Evolutionary conservation across 2,797 vertebrate genomes (phyloP), one percentile per base, ranked within the genome.

Genomic region (Gymnopithys bicolor): DNA sequence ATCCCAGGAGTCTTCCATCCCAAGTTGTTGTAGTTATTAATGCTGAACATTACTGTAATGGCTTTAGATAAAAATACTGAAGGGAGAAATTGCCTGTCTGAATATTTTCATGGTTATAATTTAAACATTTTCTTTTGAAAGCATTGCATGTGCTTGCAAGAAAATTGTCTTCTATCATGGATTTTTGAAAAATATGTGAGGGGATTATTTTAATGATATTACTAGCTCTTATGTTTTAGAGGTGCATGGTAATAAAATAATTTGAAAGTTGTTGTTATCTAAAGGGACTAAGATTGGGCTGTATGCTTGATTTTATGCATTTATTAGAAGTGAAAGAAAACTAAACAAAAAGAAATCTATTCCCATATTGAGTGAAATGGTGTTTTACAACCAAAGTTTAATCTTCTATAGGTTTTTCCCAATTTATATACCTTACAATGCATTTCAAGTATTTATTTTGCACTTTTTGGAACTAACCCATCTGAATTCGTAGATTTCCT

Each of bases 401-500:
- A 9, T 45, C 39, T 48, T 74, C 68, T 81, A n/a, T 39, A 27
- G 17, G 3, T 24, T 39, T 30, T 30, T 77, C 30, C 22, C 27
- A 39, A 21, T 58, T 22, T 41, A 8, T 73, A 30, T 52, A 23
- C 43, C 15, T 90, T 66, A n/a, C 11, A 51, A 35, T 79, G 13
- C 21, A 77, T 70, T 46, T 73, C 12, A 82, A 23, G 39, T 45
- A 16, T 19, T 39, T 35, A 30, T 64, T n/a, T 84, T 16, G 77
- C 49, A 86, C 39, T 51, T 87, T 79, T 69, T 90, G 62, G 75
- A 73, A 81, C 81, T 94, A 94, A 91, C 81, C 23, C 30, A 75
- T 96, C 19, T 87, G 51, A 93, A 97, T 95, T 97, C 74, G 58
- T 97, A 99, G 99, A 97, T 99, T 99, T 97, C 99, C 99, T 70